These are phyloP conservation scores for Xerus inauris DNA, from an alignment of 2,113 vertebrate genomes.

Conservation along the genomic window DNA sequence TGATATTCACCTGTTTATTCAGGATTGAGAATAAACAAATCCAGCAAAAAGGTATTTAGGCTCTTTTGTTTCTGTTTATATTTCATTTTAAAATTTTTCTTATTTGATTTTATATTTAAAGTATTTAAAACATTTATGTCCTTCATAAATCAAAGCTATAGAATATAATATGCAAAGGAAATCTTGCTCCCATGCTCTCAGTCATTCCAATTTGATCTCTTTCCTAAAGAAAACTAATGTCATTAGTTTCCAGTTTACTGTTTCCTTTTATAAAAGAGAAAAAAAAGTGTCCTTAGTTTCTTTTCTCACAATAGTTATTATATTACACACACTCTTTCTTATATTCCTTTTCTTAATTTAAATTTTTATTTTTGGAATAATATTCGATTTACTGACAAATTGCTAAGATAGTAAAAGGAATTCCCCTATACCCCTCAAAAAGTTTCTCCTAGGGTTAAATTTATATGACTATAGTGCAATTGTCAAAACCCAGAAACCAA, in stretches of 20 bases:
- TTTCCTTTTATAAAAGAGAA: not conserved
- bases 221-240: not conserved
- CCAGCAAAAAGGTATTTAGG: not conserved
- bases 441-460: not conserved
- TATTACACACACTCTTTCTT: not conserved
- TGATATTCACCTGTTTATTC: not conserved
- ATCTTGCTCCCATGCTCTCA: not conserved
- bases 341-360: not conserved
- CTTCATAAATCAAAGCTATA: not conserved
- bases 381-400: not conserved
- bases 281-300: not conserved
- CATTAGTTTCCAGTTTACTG: not conserved
- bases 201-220: not conserved
- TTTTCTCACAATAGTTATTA: not conserved
- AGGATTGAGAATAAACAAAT: not conserved
- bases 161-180: not conserved
- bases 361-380: slow-evolving; percentile 10
- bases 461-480: not conserved
- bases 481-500: not conserved
- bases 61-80: not conserved
- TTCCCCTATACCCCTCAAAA: not conserved
- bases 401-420: not conserved
- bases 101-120: not conserved
- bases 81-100: not conserved
- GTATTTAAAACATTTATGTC: not conserved